Percentiles rank a stretch among this genome's conserved stretches.
Conservation (phyloP, 1,140 invertebrate genomes). For the Cardiocondyla obscurior region DNA sequence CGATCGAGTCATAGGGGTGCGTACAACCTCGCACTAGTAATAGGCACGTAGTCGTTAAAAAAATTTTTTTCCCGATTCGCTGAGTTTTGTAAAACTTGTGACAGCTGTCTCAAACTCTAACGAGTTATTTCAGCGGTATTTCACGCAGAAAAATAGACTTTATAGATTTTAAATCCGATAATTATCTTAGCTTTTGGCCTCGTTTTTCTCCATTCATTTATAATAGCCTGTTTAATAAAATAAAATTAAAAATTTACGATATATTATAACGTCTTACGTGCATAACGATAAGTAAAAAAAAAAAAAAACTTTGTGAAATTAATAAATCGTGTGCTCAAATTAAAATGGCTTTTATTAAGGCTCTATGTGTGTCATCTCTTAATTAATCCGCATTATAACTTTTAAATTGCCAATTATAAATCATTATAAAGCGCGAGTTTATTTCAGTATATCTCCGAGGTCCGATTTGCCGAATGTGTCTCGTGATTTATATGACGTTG, state of each 20-base stretch:
- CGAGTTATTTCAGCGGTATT: background rate
- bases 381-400: constrained; percentile 23
- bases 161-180: background rate
- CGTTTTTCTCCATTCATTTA: too few relatives aligned
- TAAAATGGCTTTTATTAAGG: background rate
- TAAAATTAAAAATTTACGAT: background rate
- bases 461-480: background rate
- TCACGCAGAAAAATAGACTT: too few relatives aligned
- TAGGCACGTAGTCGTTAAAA: background rate
- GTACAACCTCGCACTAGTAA: background rate
- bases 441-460: background rate
- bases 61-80: constrained; percentile 33
- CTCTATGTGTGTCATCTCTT: background rate
- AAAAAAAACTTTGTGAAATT: background rate
- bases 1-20: constrained; percentile 17
- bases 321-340: constrained; percentile 7
- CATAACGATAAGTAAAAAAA: background rate
- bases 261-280: background rate
- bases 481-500: constrained; percentile 43
- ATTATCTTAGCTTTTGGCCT: background rate
- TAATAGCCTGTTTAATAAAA: background rate
- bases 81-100: background rate
- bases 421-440: constrained; percentile 37
- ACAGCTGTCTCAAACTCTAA: background rate
- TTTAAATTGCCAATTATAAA: constrained; percentile 36